These are phyloP conservation scores for Phyllostomus hastatus DNA, from an alignment of 2,113 vertebrate genomes.

Conservation along the genomic window DNA sequence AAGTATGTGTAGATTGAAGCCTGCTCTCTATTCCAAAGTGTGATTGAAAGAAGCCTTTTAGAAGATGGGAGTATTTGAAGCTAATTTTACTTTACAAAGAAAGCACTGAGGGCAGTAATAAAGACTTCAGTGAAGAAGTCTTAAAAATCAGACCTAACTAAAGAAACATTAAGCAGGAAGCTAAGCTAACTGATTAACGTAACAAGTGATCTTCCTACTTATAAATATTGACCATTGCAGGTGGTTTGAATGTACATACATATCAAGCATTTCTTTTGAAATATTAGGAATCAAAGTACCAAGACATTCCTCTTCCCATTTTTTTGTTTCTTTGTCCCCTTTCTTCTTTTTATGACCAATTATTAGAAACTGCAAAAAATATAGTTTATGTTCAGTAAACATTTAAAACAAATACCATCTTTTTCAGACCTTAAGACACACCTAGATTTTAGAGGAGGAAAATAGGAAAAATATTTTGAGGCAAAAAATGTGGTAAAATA, in stretches of 20 bases:
- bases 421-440: too few species aligned
- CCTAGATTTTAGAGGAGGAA: too few species aligned
- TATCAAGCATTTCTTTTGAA: neutral
- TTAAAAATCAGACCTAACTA: neutral
- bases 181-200: neutral
- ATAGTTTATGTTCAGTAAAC: neutral
- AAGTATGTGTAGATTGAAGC: neutral
- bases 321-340: neutral
- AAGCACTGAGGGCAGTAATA: neutral
- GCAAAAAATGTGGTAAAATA: too few species aligned
- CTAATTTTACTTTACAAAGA: conserved; percentile 31
- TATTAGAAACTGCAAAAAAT: conserved; percentile 3
- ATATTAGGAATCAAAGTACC: neutral
- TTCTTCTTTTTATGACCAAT: neutral
- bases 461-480: too few species aligned
- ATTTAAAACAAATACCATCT: conserved; percentile 20
- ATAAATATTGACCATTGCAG: neutral
- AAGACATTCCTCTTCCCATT: neutral
- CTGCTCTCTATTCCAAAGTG: neutral
- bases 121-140: neutral
- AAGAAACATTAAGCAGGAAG: neutral
- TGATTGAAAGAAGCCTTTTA: neutral
- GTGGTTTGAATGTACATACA: neutral
- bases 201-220: neutral
- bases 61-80: neutral